phyloP scores from a whole-genome alignment of 2,797 vertebrate species.

The Girardinus metallicus region DNA sequence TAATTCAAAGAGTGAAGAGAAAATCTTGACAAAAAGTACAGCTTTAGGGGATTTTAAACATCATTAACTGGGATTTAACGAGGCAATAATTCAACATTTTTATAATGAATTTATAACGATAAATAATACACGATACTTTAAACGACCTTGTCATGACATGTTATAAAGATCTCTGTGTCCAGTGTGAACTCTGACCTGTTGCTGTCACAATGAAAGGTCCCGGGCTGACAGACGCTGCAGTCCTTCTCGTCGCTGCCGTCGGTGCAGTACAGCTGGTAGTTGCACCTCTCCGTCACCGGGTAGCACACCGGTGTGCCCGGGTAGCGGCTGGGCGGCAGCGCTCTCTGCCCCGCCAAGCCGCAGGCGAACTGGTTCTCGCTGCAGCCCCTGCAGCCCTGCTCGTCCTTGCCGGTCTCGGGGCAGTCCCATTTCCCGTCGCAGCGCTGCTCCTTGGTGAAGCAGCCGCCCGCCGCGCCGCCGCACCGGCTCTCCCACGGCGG shows the following conservation, averaged over 20 bases:
- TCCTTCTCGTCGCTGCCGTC: slow-evolving; percentile 89
- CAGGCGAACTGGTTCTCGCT: slow-evolving; percentile 82
- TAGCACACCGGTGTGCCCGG: slow-evolving; percentile 81
- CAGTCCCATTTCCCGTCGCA: slow-evolving; percentile 92
- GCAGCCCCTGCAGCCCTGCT: slow-evolving; percentile 86
- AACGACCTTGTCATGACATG: background rate
- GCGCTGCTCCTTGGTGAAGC: slow-evolving; percentile 85
- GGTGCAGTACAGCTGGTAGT: slow-evolving; percentile 90
- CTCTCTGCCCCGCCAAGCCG: slow-evolving; percentile 65
- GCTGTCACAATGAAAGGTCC: slow-evolving; percentile 89
- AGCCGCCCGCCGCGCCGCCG: slow-evolving; percentile 81
- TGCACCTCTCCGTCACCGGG: slow-evolving; percentile 85
- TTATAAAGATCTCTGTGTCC: background rate
- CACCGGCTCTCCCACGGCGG: slow-evolving; percentile 89
- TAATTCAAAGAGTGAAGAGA: too few relatives aligned
- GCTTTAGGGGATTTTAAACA: too few relatives aligned
- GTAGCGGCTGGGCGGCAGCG: slow-evolving; percentile 45
- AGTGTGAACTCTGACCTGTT: slow-evolving; percentile 75
- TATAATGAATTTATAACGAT: too few relatives aligned
- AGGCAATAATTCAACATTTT: too few relatives aligned
- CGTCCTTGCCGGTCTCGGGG: slow-evolving; percentile 85
- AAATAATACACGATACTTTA: too few relatives aligned
- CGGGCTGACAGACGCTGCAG: slow-evolving; percentile 88
- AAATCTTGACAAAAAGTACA: too few relatives aligned
- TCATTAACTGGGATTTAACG: too few relatives aligned